These are phyloP conservation scores for Clunio marinus DNA, from an alignment of 2,888 invertebrate species.

Conservation along the genomic window DNA sequence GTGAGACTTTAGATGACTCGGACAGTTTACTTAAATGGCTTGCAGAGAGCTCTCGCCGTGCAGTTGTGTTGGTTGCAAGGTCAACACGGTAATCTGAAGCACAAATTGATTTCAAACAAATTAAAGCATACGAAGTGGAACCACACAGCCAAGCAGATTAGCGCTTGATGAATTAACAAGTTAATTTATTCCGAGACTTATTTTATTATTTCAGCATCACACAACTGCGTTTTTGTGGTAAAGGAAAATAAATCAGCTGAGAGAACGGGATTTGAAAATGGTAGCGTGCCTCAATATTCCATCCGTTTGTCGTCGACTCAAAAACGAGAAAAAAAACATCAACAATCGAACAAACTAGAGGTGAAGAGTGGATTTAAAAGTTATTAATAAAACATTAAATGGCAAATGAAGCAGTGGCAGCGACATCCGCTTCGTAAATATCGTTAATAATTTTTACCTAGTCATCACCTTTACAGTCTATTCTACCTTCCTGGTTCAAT, in stretches of 20 bases:
- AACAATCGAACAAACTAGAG: background rate
- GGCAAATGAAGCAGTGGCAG: background rate
- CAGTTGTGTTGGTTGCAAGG: slow-evolving; percentile 9
- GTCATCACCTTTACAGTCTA: too few relatives aligned
- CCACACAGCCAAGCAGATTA: background rate
- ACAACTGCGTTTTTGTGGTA: background rate
- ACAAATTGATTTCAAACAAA: background rate
- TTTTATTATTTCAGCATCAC: background rate
- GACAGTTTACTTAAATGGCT: background rate
- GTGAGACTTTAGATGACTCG: background rate
- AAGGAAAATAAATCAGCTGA: background rate
- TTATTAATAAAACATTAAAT: background rate
- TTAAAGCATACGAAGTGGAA: background rate
- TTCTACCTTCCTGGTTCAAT: too few relatives aligned
- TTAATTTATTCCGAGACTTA: background rate
- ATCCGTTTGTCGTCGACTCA: too few relatives aligned
- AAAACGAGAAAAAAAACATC: too few relatives aligned
- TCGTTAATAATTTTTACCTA: background rate
- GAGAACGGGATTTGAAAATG: background rate
- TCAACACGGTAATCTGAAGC: background rate
- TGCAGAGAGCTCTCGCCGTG: background rate
- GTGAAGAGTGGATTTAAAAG: background rate
- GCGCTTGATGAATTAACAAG: background rate
- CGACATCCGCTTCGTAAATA: background rate
- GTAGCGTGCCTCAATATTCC: background rate